Evolutionary conservation across 2,113 vertebrate genomes (phyloP).

Genomic region (Burhinus oedicnemus): DNA sequence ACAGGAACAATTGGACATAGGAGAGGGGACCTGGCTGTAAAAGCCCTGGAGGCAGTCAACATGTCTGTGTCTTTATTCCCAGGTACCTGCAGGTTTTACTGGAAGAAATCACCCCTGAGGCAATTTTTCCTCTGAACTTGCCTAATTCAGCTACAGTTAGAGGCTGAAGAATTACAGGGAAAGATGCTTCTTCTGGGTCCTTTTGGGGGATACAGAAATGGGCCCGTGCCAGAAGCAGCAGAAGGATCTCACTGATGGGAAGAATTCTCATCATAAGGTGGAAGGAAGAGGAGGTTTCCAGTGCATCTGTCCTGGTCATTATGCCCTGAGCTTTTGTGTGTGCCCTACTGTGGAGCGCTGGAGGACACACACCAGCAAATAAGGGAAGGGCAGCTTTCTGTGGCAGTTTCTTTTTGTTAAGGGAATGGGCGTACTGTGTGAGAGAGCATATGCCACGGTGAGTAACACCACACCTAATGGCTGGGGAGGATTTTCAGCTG

Average conservation of each 20-base stretch:
- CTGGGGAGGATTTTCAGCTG: background rate
- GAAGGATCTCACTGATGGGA: background rate
- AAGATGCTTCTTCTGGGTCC: background rate
- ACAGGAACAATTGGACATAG: fast-evolving
- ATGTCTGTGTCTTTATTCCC: background rate
- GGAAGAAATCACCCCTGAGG: background rate
- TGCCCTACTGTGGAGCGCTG: background rate
- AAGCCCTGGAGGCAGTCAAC: background rate
- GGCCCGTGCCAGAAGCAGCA: background rate
- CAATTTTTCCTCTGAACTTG: background rate
- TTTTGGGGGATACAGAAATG: background rate
- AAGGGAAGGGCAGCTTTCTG: background rate
- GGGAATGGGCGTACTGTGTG: background rate
- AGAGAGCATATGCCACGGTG: background rate
- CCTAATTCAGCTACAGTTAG: background rate
- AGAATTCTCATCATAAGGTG: background rate
- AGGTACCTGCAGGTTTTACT: background rate
- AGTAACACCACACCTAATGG: background rate
- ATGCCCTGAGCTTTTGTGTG: background rate
- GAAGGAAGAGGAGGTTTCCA: background rate
- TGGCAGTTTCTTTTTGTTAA: background rate
- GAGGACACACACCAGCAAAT: too few relatives aligned
- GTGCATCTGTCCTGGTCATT: background rate
- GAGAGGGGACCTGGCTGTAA: background rate
- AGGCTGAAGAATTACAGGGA: background rate